These are phyloP conservation scores for Salpingus planirostris DNA, from an alignment of 2,888 invertebrate species.

Conservation along the genomic window DNA sequence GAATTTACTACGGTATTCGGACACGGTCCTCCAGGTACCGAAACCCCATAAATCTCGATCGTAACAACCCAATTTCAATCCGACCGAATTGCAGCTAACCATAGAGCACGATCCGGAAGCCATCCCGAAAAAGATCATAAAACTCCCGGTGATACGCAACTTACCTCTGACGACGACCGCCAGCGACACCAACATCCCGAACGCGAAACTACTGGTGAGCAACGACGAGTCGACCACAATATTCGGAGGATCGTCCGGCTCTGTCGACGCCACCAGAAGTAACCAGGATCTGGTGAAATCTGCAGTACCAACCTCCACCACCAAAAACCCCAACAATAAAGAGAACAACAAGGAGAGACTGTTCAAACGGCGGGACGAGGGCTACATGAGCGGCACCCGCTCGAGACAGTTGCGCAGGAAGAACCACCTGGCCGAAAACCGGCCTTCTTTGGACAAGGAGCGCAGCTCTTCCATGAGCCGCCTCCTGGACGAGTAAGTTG, in stretches of 20 bases:
- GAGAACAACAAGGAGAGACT: constrained; percentile 40
- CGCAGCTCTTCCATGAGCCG: constrained; percentile 81
- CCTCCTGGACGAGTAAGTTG: constrained; percentile 60
- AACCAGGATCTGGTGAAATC: constrained; percentile 5
- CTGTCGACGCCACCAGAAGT: constrained; percentile 18
- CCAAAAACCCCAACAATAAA: constrained; percentile 11
- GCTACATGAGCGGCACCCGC: constrained; percentile 54
- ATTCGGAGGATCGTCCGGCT: constrained; percentile 27
- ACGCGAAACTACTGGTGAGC: constrained; percentile 20
- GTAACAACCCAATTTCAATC: background rate
- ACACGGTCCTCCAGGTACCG: constrained; percentile 65
- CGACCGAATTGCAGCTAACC: constrained; percentile 52
- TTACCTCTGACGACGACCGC: constrained; percentile 41
- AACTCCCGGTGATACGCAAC: constrained; percentile 16
- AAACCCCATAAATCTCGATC: constrained; percentile 2
- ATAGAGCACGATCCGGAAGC: constrained; percentile 85
- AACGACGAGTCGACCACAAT: constrained; percentile 19
- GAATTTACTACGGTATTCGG: constrained; percentile 61
- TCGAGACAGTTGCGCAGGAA: constrained; percentile 52
- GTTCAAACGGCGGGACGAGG: constrained; percentile 50
- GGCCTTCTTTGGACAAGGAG: constrained; percentile 54
- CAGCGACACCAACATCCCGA: constrained; percentile 41
- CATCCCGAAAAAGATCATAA: constrained; percentile 44
- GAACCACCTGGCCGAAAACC: constrained; percentile 39
- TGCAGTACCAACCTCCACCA: constrained; percentile 7